Conservation (phyloP, 1,140 invertebrate genomes). For the Achatina immaculata region DNA sequence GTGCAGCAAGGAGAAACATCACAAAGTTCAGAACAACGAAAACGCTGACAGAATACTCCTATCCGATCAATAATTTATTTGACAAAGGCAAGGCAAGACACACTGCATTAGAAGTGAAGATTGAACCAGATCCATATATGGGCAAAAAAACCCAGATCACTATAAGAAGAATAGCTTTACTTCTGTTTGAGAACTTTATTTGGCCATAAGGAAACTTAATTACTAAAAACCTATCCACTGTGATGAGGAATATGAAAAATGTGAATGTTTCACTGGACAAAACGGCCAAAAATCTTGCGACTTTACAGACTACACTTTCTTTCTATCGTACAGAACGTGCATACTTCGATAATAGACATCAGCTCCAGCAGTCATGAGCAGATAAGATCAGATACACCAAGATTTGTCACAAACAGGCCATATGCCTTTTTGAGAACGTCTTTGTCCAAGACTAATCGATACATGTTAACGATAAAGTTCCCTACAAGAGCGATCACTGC, state of each 20-base stretch:
- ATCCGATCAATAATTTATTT: background rate
- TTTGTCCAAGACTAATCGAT: no score
- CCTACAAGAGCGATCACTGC: no score
- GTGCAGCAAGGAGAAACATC: slow-evolving; percentile 30
- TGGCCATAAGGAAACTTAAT: slow-evolving; percentile 54
- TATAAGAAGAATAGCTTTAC: background rate
- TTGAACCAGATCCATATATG: background rate
- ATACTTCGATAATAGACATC: no score
- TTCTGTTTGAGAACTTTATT: background rate
- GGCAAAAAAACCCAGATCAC: background rate
- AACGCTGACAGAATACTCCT: slow-evolving; percentile 28
- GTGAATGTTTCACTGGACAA: slow-evolving; percentile 45
- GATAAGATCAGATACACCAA: no score
- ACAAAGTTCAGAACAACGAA: no score
- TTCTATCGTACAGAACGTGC: no score
- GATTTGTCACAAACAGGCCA: no score
- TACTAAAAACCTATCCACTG: slow-evolving; percentile 52
- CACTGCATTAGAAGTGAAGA: slow-evolving; percentile 10
- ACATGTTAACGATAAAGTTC: no score
- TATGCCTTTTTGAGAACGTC: no score
- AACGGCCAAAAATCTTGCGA: slow-evolving; percentile 53
- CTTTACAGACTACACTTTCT: no score
- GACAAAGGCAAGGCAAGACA: slow-evolving; percentile 36
- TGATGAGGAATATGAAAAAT: no score
- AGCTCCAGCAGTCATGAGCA: slow-evolving; percentile 57